Conservation (phyloP, 2,888 invertebrate genomes). For the Macrosiphum euphorbiae region DNA sequence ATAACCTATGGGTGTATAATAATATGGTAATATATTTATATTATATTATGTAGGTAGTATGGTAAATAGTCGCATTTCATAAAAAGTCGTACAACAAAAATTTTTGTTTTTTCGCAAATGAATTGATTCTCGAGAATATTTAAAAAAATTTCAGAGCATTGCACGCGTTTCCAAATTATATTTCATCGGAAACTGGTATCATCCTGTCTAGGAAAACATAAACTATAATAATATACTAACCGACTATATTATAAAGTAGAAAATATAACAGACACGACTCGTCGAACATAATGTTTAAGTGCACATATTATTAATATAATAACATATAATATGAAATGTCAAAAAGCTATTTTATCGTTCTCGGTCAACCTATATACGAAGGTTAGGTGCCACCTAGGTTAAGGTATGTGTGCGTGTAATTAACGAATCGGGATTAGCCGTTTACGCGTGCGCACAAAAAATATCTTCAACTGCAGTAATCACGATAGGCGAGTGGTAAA, state of each 20-base stretch:
- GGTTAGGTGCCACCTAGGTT: background rate
- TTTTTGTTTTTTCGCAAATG: background rate
- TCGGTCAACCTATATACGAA: background rate
- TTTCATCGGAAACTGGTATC: background rate
- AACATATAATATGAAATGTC: background rate
- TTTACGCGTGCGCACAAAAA: background rate
- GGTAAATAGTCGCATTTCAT: background rate
- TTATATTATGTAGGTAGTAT: too few relatives aligned
- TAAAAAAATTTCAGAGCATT: too few relatives aligned
- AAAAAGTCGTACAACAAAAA: background rate
- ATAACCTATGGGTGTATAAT: too few relatives aligned
- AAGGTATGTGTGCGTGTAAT: background rate
- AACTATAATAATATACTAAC: too few relatives aligned
- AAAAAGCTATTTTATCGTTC: background rate
- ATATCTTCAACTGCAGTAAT: background rate
- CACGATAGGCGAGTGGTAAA: background rate
- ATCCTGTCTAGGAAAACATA: background rate
- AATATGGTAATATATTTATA: too few relatives aligned
- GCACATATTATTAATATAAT: background rate
- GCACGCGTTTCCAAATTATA: background rate
- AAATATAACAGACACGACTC: background rate
- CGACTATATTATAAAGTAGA: background rate
- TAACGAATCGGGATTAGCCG: background rate
- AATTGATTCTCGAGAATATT: background rate
- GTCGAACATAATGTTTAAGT: background rate